These are phyloP conservation scores for Phataginus tricuspis DNA, from an alignment of 2,797 vertebrate species.

Conservation along the genomic window DNA sequence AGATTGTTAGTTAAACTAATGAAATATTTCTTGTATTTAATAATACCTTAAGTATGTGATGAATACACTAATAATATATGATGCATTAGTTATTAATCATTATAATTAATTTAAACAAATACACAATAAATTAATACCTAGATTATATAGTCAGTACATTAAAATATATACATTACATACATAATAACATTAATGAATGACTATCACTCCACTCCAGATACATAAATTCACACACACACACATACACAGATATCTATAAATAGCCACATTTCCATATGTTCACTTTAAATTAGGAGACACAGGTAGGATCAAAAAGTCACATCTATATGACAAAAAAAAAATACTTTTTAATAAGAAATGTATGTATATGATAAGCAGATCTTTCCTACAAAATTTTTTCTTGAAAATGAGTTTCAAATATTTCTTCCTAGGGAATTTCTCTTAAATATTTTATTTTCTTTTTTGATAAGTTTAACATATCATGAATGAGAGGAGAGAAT, in stretches of 20 bases:
- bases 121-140: background rate
- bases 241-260: background rate
- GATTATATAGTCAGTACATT: background rate
- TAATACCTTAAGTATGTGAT: background rate
- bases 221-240: background rate
- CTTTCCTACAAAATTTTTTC: background rate
- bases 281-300: slow-evolving; percentile 13
- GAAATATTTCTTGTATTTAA: background rate
- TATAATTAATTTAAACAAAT: background rate
- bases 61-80: background rate
- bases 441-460: background rate
- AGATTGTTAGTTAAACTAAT: background rate
- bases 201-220: background rate
- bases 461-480: background rate
- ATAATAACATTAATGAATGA: background rate
- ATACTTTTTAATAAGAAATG: background rate
- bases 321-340: background rate
- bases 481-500: background rate
- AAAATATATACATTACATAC: background rate
- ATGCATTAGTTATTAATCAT: background rate
- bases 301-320: background rate
- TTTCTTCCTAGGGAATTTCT: background rate
- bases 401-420: slow-evolving; percentile 7
- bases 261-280: background rate
- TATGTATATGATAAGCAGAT: background rate